Conservation (phyloP, 2,888 invertebrate genomes). For the Seira musarum region DNA sequence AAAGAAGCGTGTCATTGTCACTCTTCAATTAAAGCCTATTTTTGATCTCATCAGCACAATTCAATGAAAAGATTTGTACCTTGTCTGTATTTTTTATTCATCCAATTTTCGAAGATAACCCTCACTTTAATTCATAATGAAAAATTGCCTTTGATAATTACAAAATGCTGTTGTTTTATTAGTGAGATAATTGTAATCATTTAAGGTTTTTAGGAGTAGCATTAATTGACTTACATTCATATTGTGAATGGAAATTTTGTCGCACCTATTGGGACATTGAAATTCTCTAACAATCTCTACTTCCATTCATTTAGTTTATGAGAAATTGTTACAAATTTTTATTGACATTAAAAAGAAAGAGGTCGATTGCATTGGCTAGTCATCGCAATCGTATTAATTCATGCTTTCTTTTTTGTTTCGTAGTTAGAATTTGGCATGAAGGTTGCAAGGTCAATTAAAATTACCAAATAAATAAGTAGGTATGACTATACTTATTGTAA, state of each 20-base stretch:
- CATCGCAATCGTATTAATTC: neutral
- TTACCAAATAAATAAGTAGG: too few species aligned
- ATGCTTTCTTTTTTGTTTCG: too few species aligned
- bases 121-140: neutral
- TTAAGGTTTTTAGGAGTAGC: neutral
- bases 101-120: neutral
- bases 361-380: neutral
- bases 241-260: neutral
- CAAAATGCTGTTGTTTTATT: neutral
- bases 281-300: neutral
- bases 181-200: neutral
- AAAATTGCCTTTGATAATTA: conserved; percentile 2
- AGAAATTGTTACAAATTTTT: neutral
- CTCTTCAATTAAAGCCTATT: neutral
- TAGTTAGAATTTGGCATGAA: too few species aligned
- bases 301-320: neutral
- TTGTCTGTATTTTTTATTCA: neutral
- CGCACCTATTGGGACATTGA: neutral
- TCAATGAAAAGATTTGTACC: neutral
- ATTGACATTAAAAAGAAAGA: neutral
- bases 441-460: too few species aligned
- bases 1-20: conserved; percentile 7
- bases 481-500: too few species aligned
- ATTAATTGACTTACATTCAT: neutral
- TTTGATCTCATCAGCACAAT: neutral